phyloP scores from a whole-genome alignment of 2,888 invertebrate genomes.

The Tipula confusa region DNA sequence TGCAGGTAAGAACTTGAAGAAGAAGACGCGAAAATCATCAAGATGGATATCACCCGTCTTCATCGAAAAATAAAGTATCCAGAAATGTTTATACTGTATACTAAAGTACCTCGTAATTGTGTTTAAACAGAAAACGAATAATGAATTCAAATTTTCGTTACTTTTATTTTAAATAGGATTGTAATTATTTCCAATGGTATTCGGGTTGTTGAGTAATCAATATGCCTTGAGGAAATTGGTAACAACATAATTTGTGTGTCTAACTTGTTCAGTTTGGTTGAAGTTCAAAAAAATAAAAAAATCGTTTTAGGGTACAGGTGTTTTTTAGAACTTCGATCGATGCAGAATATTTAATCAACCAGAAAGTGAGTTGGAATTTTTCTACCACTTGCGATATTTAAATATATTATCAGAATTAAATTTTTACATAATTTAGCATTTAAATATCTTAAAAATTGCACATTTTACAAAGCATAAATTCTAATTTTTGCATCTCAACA shows the following conservation, averaged over 20 bases:
- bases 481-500: no score
- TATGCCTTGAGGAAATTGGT: neutral
- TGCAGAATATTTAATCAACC: no score
- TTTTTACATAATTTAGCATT: no score
- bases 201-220: neutral
- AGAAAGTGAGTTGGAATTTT: no score
- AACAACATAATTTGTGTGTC: neutral
- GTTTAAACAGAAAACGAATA: neutral
- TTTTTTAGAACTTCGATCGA: neutral
- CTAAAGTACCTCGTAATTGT: neutral
- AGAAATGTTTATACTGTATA: neutral
- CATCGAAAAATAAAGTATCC: neutral
- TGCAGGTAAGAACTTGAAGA: neutral
- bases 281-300: neutral
- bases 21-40: neutral
- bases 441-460: no score
- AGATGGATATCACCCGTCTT: neutral
- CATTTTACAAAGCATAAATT: no score
- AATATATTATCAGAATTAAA: no score
- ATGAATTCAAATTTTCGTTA: neutral
- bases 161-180: neutral
- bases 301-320: neutral
- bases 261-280: neutral
- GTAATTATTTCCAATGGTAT: neutral
- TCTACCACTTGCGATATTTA: no score